phyloP scores from a whole-genome alignment of 2,113 vertebrate species.

The Nansenia antarctica region DNA sequence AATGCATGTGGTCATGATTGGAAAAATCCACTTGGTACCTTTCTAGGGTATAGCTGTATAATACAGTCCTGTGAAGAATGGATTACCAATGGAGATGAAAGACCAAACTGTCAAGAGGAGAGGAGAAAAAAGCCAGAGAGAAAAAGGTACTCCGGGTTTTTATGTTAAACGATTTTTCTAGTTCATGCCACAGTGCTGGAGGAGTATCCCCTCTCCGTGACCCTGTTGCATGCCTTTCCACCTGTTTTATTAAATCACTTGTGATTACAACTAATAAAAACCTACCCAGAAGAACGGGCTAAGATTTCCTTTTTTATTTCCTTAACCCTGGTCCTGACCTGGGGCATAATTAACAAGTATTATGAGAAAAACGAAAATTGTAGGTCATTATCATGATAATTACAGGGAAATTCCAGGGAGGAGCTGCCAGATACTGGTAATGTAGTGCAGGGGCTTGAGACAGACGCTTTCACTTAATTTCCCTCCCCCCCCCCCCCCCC shows the following conservation, averaged over 20 bases:
- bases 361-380: constrained; percentile 73
- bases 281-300: constrained; percentile 34
- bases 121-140: constrained; percentile 5
- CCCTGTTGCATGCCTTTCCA: constrained; percentile 49
- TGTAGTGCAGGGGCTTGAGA: constrained; percentile 48
- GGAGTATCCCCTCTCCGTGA: constrained; percentile 52
- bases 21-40: constrained; percentile 37
- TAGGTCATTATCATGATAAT: constrained; percentile 75
- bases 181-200: constrained; percentile 5
- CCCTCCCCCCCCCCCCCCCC: constrained; percentile 33
- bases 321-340: constrained; percentile 66
- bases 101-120: not conserved
- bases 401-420: constrained; percentile 61
- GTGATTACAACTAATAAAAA: constrained; percentile 60
- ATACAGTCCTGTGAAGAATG: constrained; percentile 31
- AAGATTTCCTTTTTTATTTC: constrained; percentile 66
- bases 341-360: constrained; percentile 69
- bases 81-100: constrained; percentile 38
- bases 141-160: not conserved
- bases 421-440: constrained; percentile 58
- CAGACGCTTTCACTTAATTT: constrained; percentile 57
- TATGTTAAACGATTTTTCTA: constrained; percentile 17
- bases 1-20: constrained; percentile 38
- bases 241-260: constrained; percentile 62
- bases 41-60: constrained; percentile 38